Percentiles rank a stretch among this genome's conserved stretches.
Conservation (phyloP, 2,797 vertebrate genomes). For the Premnoplex brunnescens region DNA sequence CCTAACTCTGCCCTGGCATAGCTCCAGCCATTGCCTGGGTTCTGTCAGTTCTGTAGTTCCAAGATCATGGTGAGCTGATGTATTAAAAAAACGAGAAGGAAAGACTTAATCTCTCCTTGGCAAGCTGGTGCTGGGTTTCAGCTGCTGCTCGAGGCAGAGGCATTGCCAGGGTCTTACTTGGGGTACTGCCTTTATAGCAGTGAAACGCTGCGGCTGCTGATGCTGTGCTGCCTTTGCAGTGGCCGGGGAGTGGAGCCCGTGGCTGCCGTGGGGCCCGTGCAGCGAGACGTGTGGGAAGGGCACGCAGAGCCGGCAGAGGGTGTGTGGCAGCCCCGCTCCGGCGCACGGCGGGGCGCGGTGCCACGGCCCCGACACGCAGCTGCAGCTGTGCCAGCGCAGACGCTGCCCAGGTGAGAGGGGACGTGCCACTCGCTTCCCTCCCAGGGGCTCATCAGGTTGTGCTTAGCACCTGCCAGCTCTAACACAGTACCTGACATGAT, state of each 20-base stretch:
- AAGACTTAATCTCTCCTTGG: neutral
- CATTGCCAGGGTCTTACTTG: neutral
- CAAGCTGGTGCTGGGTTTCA: neutral
- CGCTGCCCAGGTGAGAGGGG: conserved; percentile 85
- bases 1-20: neutral
- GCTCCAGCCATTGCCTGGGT: neutral
- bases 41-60: neutral
- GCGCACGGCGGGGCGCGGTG: conserved; percentile 62
- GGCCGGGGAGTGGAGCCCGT: conserved; percentile 88
- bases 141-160: neutral
- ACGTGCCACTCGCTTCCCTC: no score
- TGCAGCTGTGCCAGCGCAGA: conserved; percentile 87
- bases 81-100: neutral
- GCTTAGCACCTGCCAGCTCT: accelerated
- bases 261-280: conserved; percentile 90
- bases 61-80: neutral
- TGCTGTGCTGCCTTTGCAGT: conserved; percentile 75
- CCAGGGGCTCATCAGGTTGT: no score
- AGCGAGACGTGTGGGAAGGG: conserved; percentile 67
- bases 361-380: conserved; percentile 84
- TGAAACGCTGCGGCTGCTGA: neutral
- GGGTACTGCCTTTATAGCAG: neutral
- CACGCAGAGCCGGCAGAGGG: neutral
- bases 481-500: neutral
- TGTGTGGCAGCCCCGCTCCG: neutral